Percentiles rank a stretch among this genome's conserved stretches.
Conservation (phyloP, 2,888 invertebrate species). For the Helleia helle region DNA sequence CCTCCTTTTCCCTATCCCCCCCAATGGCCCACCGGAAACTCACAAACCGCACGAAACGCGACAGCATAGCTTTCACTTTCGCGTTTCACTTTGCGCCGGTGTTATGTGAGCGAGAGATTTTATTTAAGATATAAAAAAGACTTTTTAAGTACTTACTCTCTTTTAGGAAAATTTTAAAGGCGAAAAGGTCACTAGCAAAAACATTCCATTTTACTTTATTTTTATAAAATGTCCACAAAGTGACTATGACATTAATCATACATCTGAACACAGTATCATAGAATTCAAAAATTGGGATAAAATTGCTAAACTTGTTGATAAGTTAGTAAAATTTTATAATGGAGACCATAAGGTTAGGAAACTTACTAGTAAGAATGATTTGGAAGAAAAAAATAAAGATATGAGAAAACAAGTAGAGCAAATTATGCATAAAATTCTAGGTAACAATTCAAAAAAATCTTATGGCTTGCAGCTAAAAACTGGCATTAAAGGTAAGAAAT, state of each 20-base stretch:
- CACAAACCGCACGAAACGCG: too few relatives aligned
- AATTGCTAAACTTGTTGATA: slow-evolving; percentile 42
- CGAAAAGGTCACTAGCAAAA: slow-evolving; percentile 25
- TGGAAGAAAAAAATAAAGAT: slow-evolving; percentile 18
- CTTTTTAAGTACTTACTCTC: too few relatives aligned
- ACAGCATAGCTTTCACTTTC: too few relatives aligned
- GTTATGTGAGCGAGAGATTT: too few relatives aligned
- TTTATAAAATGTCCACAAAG: slow-evolving; percentile 69
- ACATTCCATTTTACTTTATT: slow-evolving; percentile 62
- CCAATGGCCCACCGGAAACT: too few relatives aligned
- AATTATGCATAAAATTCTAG: slow-evolving; percentile 53
- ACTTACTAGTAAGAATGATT: slow-evolving; percentile 20
- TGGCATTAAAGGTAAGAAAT: slow-evolving; percentile 52
- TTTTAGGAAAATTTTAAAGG: slow-evolving; percentile 10
- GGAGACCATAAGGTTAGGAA: slow-evolving; percentile 34
- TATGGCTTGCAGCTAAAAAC: slow-evolving; percentile 45
- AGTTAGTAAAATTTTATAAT: slow-evolving; percentile 41
- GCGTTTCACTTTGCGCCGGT: too few relatives aligned
- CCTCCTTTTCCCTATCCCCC: too few relatives aligned
- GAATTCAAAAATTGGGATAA: slow-evolving; percentile 73
- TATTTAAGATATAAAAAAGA: too few relatives aligned
- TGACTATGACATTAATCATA: slow-evolving; percentile 67
- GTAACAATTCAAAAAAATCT: slow-evolving; percentile 38
- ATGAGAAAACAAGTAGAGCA: slow-evolving; percentile 48
- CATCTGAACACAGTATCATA: slow-evolving; percentile 56